These are phyloP conservation scores for Hydrozoanthus tunicans DNA, from an alignment of 64 coral and sea anemone species.

Conservation along the genomic window DNA sequence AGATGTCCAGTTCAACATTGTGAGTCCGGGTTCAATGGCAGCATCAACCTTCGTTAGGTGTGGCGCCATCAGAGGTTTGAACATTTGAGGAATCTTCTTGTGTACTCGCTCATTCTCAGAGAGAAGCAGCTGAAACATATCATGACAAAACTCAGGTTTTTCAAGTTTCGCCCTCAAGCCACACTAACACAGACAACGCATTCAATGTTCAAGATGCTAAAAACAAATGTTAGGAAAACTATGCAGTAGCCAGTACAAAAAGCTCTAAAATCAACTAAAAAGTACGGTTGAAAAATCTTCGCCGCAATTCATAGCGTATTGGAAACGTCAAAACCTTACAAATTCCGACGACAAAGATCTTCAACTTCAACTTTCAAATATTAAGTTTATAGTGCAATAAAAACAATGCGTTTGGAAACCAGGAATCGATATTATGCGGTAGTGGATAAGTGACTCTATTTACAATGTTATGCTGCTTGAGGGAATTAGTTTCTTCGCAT, in stretches of 20 bases:
- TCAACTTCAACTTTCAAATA: neutral
- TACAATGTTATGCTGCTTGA: too few relatives aligned
- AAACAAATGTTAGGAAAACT: too few relatives aligned
- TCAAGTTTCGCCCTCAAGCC: too few relatives aligned
- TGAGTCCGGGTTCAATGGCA: slow-evolving; percentile 90
- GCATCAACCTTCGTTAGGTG: slow-evolving; percentile 93
- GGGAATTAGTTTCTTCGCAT: too few relatives aligned
- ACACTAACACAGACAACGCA: too few relatives aligned
- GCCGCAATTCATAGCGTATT: neutral
- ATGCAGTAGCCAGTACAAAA: too few relatives aligned
- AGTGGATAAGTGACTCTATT: too few relatives aligned
- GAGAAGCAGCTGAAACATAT: slow-evolving; percentile 68
- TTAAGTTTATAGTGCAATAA: too few relatives aligned
- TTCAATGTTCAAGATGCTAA: too few relatives aligned
- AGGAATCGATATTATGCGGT: too few relatives aligned
- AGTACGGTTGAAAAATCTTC: neutral
- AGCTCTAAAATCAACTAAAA: too few relatives aligned
- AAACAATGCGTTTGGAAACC: too few relatives aligned
- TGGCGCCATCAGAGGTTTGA: slow-evolving; percentile 93
- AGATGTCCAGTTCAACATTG: slow-evolving; percentile 99
- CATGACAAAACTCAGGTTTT: neutral
- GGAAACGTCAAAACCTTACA: neutral
- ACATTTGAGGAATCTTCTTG: slow-evolving; percentile 73
- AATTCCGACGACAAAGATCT: neutral
- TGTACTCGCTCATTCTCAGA: slow-evolving; percentile 77